Base-by-base conservation (phyloP, 2,113 vertebrate species). In the Oryzias celebensis region DNA sequence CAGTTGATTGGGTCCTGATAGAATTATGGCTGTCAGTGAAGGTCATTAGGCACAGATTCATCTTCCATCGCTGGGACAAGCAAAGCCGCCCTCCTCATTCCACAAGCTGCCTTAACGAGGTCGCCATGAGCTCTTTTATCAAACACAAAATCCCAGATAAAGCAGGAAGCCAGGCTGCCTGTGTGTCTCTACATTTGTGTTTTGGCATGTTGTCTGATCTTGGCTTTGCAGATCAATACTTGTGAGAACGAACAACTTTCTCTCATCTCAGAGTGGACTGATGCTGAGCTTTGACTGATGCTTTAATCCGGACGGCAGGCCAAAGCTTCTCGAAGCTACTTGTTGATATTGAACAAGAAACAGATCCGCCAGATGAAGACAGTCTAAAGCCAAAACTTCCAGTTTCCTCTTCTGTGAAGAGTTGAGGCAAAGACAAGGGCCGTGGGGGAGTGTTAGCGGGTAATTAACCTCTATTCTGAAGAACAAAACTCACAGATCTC, bases 1-100 rank as follows among this genome's bases (percentile, higher is more conserved):
- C 73, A 67, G 68, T 86, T 88, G 87, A 91, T 90, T 90, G 83
- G 78, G 65, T 83, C 85, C 86, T 87, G 90, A 90, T 90, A 88
- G 85, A 90, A 89, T 91, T 86, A 88, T 76, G 42, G 68, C 88
- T 86, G 88, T 88, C 89, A 87, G 85, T 62, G 83, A 86, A 89
- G 90, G 85, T 90, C 85, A 77, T 89, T 90, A 88, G 74, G 84
- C 82, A 77, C 57, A 66, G 73, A 84, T 81, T 85, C 84, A 75
- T 87, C 83, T 81, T 85, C 75, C 65, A 41, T 77, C 72, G 45
- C 8, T 3, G 48, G 58, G 78, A 79, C 62, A 54, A 72, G 69
- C 44, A 48, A 49, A 74, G 69, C 65, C 49, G 45, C 53, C 48
- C 41, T 76, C 72, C 65, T 73, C 62, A 53, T 75, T 79, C 59